Base-by-base conservation (phyloP, 1,140 invertebrate genomes). In the Formica exsecta region DNA sequence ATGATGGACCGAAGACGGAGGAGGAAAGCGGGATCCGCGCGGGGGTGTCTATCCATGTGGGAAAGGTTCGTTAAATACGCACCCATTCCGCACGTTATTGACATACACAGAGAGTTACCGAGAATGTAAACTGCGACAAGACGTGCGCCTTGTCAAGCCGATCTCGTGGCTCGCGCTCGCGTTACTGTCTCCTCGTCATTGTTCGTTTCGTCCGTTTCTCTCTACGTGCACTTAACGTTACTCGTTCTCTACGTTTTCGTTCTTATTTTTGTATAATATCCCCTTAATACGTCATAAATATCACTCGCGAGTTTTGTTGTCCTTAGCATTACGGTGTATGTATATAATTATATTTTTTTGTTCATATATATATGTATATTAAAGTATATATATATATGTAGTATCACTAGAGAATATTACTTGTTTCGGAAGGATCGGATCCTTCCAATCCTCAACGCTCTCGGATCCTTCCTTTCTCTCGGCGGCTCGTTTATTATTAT, bases 401-500 rank as follows among this genome's bases (percentile, higher is more conserved):
- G 44, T 79, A 90, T 91, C 90, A 91, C 90, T 91, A 91, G 77
- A 90, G 87, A 87, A 90, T 91, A 91, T 91, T 90, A 89, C 89
- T 91, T 87, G 62, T 61, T 89, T 81, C 71, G 80, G 54, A 76
- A 86, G 68, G 62, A 59, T 6, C 11, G 36, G 16, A 19, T 41
- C 38, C 25, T 54, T 38, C 48, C 13, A 38, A 29, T 11, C 41
- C 59, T 44, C 48, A 19, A 16, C 51, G 51, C 65, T 61, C 80
- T 51, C 48, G 48, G 48, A 25, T 57, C 11, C 62, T 70, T 62
- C 13, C 65, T n/a, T 44, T 29, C 57, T 25, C 44, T 25, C 44
- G 7, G 9, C 29, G 48, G 13, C 44, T 51, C 54, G 8, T 70
- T 61, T 76, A 25, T 57, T 70, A 25, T 70, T 61, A 65, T 81